A percentile compares a stretch with the other conserved stretches of the same genome.
These are phyloP conservation scores for Spinus olivaceus DNA, from an alignment of 2,797 vertebrate species.

Conservation along the genomic window DNA sequence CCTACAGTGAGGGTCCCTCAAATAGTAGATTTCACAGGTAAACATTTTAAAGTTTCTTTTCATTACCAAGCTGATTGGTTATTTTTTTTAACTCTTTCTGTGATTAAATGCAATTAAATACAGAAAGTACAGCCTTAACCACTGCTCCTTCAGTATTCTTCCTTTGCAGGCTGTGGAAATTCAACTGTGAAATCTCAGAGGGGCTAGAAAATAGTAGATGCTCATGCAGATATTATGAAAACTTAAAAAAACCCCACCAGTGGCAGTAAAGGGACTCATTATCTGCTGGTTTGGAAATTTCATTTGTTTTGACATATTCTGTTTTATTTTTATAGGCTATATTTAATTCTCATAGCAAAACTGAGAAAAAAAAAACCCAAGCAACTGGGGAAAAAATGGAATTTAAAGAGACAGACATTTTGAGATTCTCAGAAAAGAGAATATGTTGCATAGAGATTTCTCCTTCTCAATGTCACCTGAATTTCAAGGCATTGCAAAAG, in stretches of 20 bases:
- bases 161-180: background rate
- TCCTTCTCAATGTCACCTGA: background rate
- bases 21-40: background rate
- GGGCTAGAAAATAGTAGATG: background rate
- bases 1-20: background rate
- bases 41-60: background rate
- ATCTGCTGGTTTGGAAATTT: background rate
- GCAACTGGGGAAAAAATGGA: background rate
- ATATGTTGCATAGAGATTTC: background rate
- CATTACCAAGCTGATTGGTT: background rate
- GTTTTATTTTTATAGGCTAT: conserved; percentile 45
- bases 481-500: background rate
- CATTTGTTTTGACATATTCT: background rate
- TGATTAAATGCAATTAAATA: background rate
- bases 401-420: background rate
- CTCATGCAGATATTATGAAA: background rate
- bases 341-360: background rate
- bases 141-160: background rate
- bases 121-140: background rate
- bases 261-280: background rate
- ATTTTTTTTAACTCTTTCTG: background rate
- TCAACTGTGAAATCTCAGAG: background rate
- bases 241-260: background rate
- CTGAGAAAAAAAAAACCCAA: background rate
- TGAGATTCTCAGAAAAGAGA: background rate